Percentiles rank a stretch among this genome's conserved stretches.
Evolutionary conservation across 2,113 vertebrate species (phyloP).

Genomic region (Oreotrochilus melanogaster): DNA sequence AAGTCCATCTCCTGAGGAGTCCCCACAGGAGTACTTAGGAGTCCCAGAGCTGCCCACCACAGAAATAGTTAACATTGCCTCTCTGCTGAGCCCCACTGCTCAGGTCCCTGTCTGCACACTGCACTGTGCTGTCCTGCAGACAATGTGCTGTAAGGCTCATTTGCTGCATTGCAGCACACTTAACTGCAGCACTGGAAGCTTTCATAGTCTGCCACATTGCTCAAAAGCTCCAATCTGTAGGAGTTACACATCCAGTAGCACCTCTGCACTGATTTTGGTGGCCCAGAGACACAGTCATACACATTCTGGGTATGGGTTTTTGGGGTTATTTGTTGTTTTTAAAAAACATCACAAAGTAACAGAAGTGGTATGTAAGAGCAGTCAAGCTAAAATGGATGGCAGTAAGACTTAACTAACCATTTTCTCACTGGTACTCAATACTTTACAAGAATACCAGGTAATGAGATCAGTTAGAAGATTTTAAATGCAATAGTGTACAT

Average conservation of each 20-base stretch:
- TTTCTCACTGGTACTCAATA: background rate
- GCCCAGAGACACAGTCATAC: background rate
- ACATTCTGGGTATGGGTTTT: too few relatives aligned
- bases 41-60: too few relatives aligned
- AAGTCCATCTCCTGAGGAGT: background rate
- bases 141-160: background rate
- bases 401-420: background rate
- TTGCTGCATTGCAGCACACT: conserved; percentile 57
- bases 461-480: background rate
- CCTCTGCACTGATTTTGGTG: background rate
- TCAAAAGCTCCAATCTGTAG: background rate
- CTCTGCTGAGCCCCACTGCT: background rate
- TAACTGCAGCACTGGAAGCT: conserved; percentile 1
- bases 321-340: background rate
- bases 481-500: background rate
- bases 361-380: background rate
- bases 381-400: background rate
- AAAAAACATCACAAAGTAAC: background rate
- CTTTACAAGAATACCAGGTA: background rate
- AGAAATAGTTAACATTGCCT: too few relatives aligned
- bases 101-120: background rate
- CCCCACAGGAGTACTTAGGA: background rate
- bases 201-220: background rate
- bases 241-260: background rate
- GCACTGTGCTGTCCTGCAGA: background rate